These are phyloP conservation scores for Bolinopsis microptera DNA, from an alignment of 37 sponge, comb jelly and placozoan species.

Conservation along the genomic window DNA sequence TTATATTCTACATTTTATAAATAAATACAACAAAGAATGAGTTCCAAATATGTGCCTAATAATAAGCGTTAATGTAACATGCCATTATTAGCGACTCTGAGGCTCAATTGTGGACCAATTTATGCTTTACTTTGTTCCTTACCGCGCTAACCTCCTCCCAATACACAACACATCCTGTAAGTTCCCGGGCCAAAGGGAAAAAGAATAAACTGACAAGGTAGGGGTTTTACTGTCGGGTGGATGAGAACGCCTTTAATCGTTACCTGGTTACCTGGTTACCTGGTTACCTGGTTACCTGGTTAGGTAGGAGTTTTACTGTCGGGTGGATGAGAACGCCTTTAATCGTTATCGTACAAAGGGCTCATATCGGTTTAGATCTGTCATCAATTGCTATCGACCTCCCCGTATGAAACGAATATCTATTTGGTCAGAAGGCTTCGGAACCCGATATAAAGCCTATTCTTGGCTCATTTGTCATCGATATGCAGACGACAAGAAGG, in stretches of 20 bases:
- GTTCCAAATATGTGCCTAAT: background rate
- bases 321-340: too few relatives aligned
- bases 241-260: too few relatives aligned
- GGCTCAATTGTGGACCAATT: background rate
- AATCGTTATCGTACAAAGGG: background rate
- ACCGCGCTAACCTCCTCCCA: background rate
- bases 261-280: too few relatives aligned
- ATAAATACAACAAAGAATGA: background rate
- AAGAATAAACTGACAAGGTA: too few relatives aligned
- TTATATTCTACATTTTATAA: background rate
- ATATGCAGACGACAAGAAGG: background rate
- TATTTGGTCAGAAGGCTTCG: background rate
- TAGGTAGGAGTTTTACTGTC: too few relatives aligned
- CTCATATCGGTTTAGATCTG: background rate
- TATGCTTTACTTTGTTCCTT: background rate
- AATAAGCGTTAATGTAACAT: background rate
- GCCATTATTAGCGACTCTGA: background rate
- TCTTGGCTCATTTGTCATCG: background rate
- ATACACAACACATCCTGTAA: too few relatives aligned
- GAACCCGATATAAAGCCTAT: background rate
- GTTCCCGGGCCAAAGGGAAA: too few relatives aligned
- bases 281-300: too few relatives aligned
- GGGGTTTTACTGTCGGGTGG: too few relatives aligned
- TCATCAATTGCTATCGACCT: background rate
- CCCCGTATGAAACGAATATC: background rate